These are phyloP conservation scores for Monopis laevigella DNA, from an alignment of 2,888 invertebrate genomes.

Conservation along the genomic window DNA sequence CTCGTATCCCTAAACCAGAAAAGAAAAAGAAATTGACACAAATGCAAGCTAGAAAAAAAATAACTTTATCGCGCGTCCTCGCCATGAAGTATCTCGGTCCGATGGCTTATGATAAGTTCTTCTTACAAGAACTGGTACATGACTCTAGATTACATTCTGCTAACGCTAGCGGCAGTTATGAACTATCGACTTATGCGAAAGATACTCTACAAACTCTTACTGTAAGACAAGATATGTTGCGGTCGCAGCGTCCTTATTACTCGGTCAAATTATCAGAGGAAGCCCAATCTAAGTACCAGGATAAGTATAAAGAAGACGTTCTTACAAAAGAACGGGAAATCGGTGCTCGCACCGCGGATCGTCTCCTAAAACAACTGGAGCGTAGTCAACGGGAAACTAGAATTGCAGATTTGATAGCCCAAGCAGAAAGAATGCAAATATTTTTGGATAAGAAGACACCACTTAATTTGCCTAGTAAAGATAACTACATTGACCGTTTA, in stretches of 20 bases:
- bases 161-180: conserved; percentile 38
- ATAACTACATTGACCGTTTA: conserved; percentile 45
- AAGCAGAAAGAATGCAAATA: conserved; percentile 54
- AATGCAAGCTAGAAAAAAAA: conserved; percentile 46
- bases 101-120: conserved; percentile 60
- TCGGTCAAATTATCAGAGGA: conserved; percentile 50
- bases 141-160: conserved; percentile 47
- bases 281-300: conserved; percentile 47
- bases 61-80: conserved; percentile 46
- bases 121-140: conserved; percentile 39
- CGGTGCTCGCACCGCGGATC: conserved; percentile 44
- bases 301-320: conserved; percentile 41
- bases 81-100: conserved; percentile 60
- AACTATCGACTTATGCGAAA: conserved; percentile 32
- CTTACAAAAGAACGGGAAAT: conserved; percentile 44
- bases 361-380: conserved; percentile 40
- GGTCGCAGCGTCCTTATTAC: conserved; percentile 53
- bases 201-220: conserved; percentile 44
- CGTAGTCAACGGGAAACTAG: conserved; percentile 39
- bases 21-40: conserved; percentile 44
- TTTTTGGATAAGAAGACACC: conserved; percentile 50
- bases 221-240: conserved; percentile 53
- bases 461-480: conserved; percentile 49
- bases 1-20: conserved; percentile 43
- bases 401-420: conserved; percentile 46